phyloP scores from a whole-genome alignment of 2,797 vertebrate genomes.

The Pseudotriccus pelzelni region DNA sequence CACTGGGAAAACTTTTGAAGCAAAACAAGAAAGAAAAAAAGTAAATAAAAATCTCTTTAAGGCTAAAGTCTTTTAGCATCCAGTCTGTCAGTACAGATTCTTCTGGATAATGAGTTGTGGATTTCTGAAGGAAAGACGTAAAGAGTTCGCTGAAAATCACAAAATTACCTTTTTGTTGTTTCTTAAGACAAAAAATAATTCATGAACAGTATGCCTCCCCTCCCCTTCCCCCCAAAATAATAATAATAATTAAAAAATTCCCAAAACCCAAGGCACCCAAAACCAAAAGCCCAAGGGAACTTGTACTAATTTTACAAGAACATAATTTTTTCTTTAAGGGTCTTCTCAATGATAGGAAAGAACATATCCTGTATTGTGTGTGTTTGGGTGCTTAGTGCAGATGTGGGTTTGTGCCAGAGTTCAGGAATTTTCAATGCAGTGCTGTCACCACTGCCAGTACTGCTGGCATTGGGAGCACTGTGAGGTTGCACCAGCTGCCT shows the following conservation, averaged over 20 bases:
- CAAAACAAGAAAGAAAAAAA: background rate
- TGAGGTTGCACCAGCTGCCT: background rate
- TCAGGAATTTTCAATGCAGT: background rate
- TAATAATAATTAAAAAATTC: background rate
- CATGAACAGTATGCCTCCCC: too few species aligned
- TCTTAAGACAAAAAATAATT: background rate
- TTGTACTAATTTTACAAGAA: background rate
- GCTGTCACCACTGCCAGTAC: background rate
- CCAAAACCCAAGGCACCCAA: background rate
- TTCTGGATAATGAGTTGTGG: background rate
- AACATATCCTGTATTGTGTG: background rate
- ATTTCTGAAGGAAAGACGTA: background rate
- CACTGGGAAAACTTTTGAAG: slow-evolving; percentile 5
- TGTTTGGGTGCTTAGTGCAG: background rate
- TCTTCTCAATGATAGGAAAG: background rate
- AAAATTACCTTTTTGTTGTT: background rate
- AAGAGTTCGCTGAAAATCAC: background rate
- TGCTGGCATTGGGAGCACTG: background rate
- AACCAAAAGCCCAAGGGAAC: background rate
- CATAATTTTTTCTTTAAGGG: background rate
- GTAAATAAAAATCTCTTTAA: background rate
- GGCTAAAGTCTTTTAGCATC: background rate
- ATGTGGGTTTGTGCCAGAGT: background rate
- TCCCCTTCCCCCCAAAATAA: rapidly evolving
- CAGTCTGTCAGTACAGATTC: background rate